Evolutionary conservation across 2,888 invertebrate species (phyloP).

Genomic region (Arenicola marina): DNA sequence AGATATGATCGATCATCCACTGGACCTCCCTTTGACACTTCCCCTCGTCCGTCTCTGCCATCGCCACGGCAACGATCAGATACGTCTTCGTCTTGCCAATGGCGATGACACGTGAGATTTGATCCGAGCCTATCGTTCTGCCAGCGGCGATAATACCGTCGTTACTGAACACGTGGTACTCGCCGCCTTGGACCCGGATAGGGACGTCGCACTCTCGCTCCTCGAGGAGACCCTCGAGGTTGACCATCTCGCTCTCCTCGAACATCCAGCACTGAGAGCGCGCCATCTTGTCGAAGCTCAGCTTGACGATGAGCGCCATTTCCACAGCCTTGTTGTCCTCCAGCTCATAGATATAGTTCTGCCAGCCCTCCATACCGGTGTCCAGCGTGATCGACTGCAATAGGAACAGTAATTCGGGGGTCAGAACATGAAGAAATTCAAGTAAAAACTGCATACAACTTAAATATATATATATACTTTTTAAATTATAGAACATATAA

Average conservation of each 20-base stretch:
- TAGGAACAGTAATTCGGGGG: no score
- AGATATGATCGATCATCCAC: constrained; percentile 28
- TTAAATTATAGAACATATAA: no score
- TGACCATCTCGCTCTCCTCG: constrained; percentile 8
- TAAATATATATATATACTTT: no score
- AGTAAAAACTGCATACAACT: no score
- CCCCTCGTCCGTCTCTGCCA: constrained; percentile 2
- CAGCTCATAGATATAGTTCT: constrained; percentile 9
- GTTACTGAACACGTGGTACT: constrained; percentile 14
- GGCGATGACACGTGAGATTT: constrained; percentile 7
- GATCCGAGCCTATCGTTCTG: constrained; percentile 8
- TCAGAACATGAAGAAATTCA: no score
- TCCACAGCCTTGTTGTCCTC: not conserved
- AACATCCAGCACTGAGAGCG: constrained; percentile 4
- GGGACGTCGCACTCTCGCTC: constrained; percentile 2
- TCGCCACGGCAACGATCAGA: constrained; percentile 21
- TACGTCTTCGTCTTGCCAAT: constrained; percentile 27
- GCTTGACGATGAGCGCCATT: constrained; percentile 9
- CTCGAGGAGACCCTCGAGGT: constrained; percentile 6
- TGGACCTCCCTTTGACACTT: constrained; percentile 22
- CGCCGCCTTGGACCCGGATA: constrained; percentile 4
- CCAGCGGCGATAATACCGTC: constrained; percentile 14
- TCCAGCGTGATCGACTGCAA: not conserved
- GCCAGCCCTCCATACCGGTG: constrained; percentile 17
- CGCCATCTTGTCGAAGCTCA: constrained; percentile 1